Conservation (phyloP, 2,888 invertebrate genomes). For the Sphinx pinastri region DNA sequence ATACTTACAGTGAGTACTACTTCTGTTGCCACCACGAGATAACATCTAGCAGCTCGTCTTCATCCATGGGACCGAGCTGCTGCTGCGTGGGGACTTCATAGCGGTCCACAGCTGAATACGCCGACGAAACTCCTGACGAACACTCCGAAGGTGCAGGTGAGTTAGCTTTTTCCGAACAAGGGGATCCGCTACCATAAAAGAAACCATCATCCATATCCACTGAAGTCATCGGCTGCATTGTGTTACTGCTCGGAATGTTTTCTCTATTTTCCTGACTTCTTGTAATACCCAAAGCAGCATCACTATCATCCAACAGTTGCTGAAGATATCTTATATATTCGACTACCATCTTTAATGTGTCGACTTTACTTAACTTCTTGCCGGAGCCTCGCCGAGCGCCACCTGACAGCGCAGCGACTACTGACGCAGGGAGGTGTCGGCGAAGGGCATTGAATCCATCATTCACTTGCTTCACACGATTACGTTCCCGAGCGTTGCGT, state of each 20-base stretch:
- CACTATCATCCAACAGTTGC: slow-evolving; percentile 89
- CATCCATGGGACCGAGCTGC: slow-evolving; percentile 90
- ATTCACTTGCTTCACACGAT: slow-evolving; percentile 97
- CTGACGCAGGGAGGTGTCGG: slow-evolving; percentile 92
- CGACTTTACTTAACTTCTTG: slow-evolving; percentile 95
- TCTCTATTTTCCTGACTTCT: slow-evolving; percentile 76
- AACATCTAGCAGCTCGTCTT: slow-evolving; percentile 94
- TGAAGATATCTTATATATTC: slow-evolving; percentile 95
- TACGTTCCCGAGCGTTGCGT: slow-evolving; percentile 96
- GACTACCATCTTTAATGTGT: slow-evolving; percentile 94
- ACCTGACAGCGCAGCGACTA: slow-evolving; percentile 87
- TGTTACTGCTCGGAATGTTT: slow-evolving; percentile 70
- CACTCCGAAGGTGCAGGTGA: slow-evolving; percentile 90
- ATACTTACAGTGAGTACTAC: slow-evolving; percentile 70
- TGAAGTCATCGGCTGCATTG: slow-evolving; percentile 70
- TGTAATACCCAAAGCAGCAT: slow-evolving; percentile 82
- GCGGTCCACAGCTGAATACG: slow-evolving; percentile 74
- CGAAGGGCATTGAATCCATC: slow-evolving; percentile 95
- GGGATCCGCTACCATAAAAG: slow-evolving; percentile 79
- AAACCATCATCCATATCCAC: slow-evolving; percentile 80
- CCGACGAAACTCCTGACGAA: slow-evolving; percentile 84
- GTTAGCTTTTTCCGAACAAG: slow-evolving; percentile 88
- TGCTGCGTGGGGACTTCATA: slow-evolving; percentile 76
- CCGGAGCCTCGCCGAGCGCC: slow-evolving; percentile 89
- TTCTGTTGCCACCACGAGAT: slow-evolving; percentile 93